Percentiles rank a stretch among this genome's conserved stretches.
phyloP scores from a whole-genome alignment of 37 sponge, comb jelly and placozoan species.

The Oscarella lobularis region DNA sequence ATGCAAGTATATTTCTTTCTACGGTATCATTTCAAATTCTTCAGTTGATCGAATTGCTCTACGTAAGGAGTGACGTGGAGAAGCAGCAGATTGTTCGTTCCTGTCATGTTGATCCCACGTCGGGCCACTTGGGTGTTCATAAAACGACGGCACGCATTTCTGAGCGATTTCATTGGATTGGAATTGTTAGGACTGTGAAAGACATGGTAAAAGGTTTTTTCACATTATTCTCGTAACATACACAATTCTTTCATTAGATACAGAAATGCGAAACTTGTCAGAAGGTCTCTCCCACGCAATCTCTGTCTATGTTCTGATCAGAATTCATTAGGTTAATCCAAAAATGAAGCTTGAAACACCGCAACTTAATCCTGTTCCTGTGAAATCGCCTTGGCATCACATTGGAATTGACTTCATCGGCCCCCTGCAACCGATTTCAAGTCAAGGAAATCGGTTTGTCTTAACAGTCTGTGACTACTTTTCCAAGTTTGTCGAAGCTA shows the following conservation, averaged over 20 bases:
- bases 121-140: constrained; percentile 52
- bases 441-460: constrained; percentile 29
- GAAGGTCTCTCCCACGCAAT: too few relatives aligned
- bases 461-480: constrained; percentile 57
- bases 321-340: too few relatives aligned
- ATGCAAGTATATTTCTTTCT: too few relatives aligned
- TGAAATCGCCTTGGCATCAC: constrained; percentile 49
- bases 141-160: constrained; percentile 24
- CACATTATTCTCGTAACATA: background rate
- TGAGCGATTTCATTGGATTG: constrained; percentile 45
- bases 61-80: too few relatives aligned
- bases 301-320: too few relatives aligned
- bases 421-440: constrained; percentile 18
- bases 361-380: constrained; percentile 55
- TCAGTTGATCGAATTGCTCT: too few relatives aligned
- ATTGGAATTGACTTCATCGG: constrained; percentile 63
- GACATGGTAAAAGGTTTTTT: constrained; percentile 28
- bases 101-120: constrained; percentile 47
- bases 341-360: constrained; percentile 28
- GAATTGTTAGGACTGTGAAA: constrained; percentile 31
- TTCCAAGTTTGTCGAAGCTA: constrained; percentile 47
- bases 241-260: constrained; percentile 14
- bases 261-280: constrained; percentile 53
- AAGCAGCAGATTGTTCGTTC: constrained; percentile 21
- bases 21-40: too few relatives aligned